Conservation (phyloP, 2,888 invertebrate genomes). For the Nesidiocoris tenuis region DNA sequence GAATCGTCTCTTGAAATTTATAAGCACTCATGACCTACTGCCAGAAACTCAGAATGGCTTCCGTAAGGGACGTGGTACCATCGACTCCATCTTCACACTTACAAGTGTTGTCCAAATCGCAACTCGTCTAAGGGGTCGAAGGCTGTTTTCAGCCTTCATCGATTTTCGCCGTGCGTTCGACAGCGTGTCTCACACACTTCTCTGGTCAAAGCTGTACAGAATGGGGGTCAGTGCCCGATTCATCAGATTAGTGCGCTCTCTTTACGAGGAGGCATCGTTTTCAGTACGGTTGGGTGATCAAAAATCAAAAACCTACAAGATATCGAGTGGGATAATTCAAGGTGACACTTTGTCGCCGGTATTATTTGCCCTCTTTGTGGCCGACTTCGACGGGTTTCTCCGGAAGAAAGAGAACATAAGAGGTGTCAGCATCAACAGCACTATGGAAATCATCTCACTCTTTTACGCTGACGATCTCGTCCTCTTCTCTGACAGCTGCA, state of each 20-base stretch:
- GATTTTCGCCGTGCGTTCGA: slow-evolving; percentile 16
- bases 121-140: slow-evolving; percentile 1
- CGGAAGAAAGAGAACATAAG: slow-evolving; percentile 1
- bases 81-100: slow-evolving; percentile 7
- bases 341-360: slow-evolving; percentile 26
- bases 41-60: slow-evolving; percentile 25
- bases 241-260: slow-evolving; percentile 2
- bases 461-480: slow-evolving; percentile 12
- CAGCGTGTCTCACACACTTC: slow-evolving; percentile 13
- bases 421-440: slow-evolving; percentile 14
- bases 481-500: slow-evolving; percentile 10
- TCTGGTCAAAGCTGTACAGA: slow-evolving; percentile 7
- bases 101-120: slow-evolving; percentile 1
- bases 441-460: slow-evolving; percentile 3
- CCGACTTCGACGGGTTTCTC: slow-evolving; percentile 17
- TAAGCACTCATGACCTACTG: not conserved
- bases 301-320: not conserved
- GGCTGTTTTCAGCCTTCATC: slow-evolving; percentile 9
- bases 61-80: slow-evolving; percentile 9
- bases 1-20: slow-evolving; percentile 6
- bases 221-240: slow-evolving; percentile 3
- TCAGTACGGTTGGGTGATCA: not conserved
- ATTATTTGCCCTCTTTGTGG: slow-evolving; percentile 14
- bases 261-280: slow-evolving; percentile 5
- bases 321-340: slow-evolving; percentile 20